Base-by-base conservation (phyloP, 2,113 vertebrate species). In the Rhodinocichla rosea region DNA sequence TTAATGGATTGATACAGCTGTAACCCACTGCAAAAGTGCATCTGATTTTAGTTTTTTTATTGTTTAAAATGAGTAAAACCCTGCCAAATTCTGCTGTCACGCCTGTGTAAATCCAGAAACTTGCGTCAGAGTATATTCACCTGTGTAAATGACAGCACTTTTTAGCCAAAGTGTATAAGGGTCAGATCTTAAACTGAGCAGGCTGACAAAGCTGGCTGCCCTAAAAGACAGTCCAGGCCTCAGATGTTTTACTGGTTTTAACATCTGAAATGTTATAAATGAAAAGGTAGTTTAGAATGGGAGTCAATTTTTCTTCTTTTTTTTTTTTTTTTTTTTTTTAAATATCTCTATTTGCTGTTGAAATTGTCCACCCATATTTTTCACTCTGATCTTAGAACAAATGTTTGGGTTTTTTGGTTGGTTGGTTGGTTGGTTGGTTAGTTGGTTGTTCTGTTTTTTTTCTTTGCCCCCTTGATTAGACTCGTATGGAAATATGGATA, bases 121-220 rank as follows among this genome's bases (percentile, higher is more conserved):
- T 96, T 95, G 83, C 85, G 2, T 94, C 92, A 95, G 52, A 89
- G 89, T 70, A 47, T 75, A 62, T 76, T 69, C 89, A 95, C 80
- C 93, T 96, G 90, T 82, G 95, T 86, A 90, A 96, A 96, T 87
- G 83, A 75, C 40, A 92, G 60, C n/a, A 87, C 13, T 64, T 90
- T 68, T 81, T 67, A 92, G 86, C 80, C 94, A 95, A 89, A 87
- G 33, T n/a, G 85, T 74, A 28, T 83, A 86, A 94, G 86, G 92
- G 86, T 96, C 93, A 73, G 19, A 45, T 71, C 70, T 73, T 53
- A 59, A 77, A 49, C 37, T 67, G 47, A 74, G 49, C 9, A 60
- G 52, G 23, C 40, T 83, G 60, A 47, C 71, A 90, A 90, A 70
- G 12, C n/a, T 90, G 45, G 22, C 45, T 93, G 63, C 30, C 7